Evolutionary conservation across 2,113 vertebrate genomes (phyloP), one percentile per base, ranked within the genome.

Genomic region (Pelecanoides urinatrix): DNA sequence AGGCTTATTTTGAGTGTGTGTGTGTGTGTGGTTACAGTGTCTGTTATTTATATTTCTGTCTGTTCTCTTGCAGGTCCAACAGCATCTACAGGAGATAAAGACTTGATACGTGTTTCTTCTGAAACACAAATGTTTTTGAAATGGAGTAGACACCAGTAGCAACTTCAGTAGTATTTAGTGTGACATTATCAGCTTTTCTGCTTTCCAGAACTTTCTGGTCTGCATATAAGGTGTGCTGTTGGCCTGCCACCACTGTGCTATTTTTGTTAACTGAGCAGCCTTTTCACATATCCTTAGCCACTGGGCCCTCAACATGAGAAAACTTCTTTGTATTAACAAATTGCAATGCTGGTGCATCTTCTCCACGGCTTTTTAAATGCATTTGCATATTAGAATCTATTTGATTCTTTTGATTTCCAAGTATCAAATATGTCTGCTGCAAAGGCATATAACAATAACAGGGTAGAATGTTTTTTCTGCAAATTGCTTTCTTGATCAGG

Each of bases 21-120:
- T 7, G 12, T n/a, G 26, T 59, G 2, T 68, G 26, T 42, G 9
- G 66, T 73, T 36, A 13, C 56, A 30, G 8, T n/a, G 52, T 88
- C 45, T 61, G 36, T 75, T 58, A 90, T 71, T 85, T 45, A 9
- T 53, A 32, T 32, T 42, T 82, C 32, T 86, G 0, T 73, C 63
- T 86, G n/a, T 80, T 96, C 76, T 96, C 32, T 94, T 92, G 70
- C 94, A 98, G 98, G 97, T 98, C 79, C 98, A 97, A 53, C 96
- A 98, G 89, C 78, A 96, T 32, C 97, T 98, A 30, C 94, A 98
- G 94, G 96, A 98, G 40, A 90, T 96, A 84, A 65, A 83, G 71
- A 34, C 49, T 58, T 96, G 56, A 96, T 50, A 16, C 6, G 2
- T 36, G 7, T 88, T 91, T 83, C 55, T 86, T 77, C 40, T 76